Evolutionary conservation across 2,113 vertebrate species (phyloP), one percentile per base, ranked within the genome.

Genomic region (Tachysurus fulvidraco): DNA sequence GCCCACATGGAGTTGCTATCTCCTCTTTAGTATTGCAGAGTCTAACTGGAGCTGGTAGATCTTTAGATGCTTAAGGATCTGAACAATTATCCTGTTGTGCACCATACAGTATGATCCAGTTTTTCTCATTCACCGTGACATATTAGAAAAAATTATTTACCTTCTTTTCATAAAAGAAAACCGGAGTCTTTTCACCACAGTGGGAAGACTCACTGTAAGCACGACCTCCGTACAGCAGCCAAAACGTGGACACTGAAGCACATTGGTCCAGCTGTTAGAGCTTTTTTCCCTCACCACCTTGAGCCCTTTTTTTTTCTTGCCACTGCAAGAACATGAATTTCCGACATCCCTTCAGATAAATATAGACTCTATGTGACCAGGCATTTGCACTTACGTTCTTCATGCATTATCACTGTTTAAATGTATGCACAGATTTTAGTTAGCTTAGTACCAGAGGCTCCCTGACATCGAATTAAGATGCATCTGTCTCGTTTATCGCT

Each of bases 121-220:
- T 41, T n/a, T 59, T 81, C 46, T 28, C 69, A 41, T 60, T 76
- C 6, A 69, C 30, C 25, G 14, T 82, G 74, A 44, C 82, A 65
- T 87, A 55, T 81, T 89, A 69, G 88, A 92, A 81, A 86, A 91
- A 85, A 91, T 89, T 91, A 93, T 92, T 93, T 91, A 81, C 89
- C 67, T 76, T 50, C 91, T 93, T 92, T 93, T 85, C 89, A 92
- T 93, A 88, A 90, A 67, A 88, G 88, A 87, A 78, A 89, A 88
- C 85, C 80, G 44, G 60, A 60, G 87, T 73, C 44, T 85, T 17
- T 44, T n/a, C 65, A 25, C 52, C 55, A 60, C 52, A 64, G 60
- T 85, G 85, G 67, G 36, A 60, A 23, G 52, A 60, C 5, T 41
- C 19, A 60, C 5, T 41, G 11, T 59, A 44, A n/a, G 36, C 73